Conservation (phyloP, 2,797 vertebrate genomes). For the Synanceia verrucosa region DNA sequence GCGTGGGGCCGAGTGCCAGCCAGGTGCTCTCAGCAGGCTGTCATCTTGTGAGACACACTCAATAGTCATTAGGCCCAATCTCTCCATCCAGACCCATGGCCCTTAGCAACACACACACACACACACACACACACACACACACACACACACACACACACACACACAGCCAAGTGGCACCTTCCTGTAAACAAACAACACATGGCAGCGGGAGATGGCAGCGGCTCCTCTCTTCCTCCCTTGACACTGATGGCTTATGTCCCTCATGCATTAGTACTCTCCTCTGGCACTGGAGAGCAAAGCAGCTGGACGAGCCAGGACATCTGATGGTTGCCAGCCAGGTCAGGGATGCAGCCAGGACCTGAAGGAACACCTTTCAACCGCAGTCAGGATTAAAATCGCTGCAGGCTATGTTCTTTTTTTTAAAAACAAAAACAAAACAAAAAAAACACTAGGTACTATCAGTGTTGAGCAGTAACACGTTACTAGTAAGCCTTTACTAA, state of each 20-base stretch:
- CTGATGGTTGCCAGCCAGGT: constrained; percentile 65
- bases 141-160: constrained; percentile 50
- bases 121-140: constrained; percentile 58
- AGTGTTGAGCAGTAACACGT: no score
- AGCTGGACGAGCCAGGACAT: constrained; percentile 56
- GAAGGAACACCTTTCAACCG: constrained; percentile 54
- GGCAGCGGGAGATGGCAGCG: constrained; percentile 56
- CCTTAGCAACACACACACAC: constrained; percentile 74
- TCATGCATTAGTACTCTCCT: constrained; percentile 57
- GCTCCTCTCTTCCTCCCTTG: constrained; percentile 51
- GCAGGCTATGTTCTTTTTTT: constrained; percentile 13
- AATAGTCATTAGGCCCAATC: constrained; percentile 75
- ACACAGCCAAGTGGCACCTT: constrained; percentile 78
- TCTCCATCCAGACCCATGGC: constrained; percentile 61
- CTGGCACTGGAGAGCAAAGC: constrained; percentile 43
- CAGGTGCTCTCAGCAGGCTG: constrained; percentile 77
- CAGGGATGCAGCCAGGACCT: constrained; percentile 45
- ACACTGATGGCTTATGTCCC: constrained; percentile 61
- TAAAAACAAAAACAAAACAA: no score
- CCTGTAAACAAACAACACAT: constrained; percentile 80
- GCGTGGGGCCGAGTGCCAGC: constrained; percentile 46
- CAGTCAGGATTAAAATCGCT: constrained; percentile 20
- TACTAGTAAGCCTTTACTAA: no score
- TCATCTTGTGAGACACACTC: constrained; percentile 75
- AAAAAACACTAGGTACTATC: constrained; percentile 7